A percentile compares a stretch with the other conserved stretches of the same genome.
Evolutionary conservation across 2,113 vertebrate species (phyloP).

Genomic region (Tenebrosternarchus preto): DNA sequence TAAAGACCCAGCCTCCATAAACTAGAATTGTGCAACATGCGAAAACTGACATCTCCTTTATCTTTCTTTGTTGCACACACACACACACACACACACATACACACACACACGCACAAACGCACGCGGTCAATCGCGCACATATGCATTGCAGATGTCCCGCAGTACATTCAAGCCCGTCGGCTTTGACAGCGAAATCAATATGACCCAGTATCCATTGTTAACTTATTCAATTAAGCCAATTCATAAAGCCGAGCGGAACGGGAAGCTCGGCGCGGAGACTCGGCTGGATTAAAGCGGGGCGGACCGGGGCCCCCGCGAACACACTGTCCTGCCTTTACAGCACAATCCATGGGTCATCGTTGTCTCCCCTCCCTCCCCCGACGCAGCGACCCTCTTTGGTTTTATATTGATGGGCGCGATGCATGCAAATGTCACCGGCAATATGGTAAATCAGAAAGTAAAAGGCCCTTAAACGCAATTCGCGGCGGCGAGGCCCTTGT

Average conservation of each 20-base stretch:
- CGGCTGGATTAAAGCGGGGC: constrained; percentile 19
- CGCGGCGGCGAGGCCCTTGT: constrained; percentile 11
- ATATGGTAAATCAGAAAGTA: constrained; percentile 53
- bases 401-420: constrained; percentile 18
- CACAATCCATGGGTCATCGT: constrained; percentile 24
- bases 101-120: constrained; percentile 26
- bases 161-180: constrained; percentile 56
- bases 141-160: constrained; percentile 30
- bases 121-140: not conserved
- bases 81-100: constrained; percentile 27
- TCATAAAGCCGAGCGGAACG: constrained; percentile 59
- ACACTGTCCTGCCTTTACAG: constrained; percentile 27
- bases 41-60: not conserved
- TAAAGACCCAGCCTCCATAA: constrained; percentile 47
- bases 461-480: constrained; percentile 44
- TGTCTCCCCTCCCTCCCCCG: not conserved
- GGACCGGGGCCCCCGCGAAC: constrained; percentile 16
- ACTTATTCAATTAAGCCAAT: constrained; percentile 66
- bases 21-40: constrained; percentile 27
- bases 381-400: constrained; percentile 30
- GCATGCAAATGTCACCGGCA: constrained; percentile 44
- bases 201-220: constrained; percentile 55
- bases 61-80: not conserved
- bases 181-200: constrained; percentile 62
- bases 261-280: constrained; percentile 23